Evolutionary conservation across 2,113 vertebrate genomes (phyloP), one percentile per base, ranked within the genome.

Genomic region (Protobothrops flavoviridis): DNA sequence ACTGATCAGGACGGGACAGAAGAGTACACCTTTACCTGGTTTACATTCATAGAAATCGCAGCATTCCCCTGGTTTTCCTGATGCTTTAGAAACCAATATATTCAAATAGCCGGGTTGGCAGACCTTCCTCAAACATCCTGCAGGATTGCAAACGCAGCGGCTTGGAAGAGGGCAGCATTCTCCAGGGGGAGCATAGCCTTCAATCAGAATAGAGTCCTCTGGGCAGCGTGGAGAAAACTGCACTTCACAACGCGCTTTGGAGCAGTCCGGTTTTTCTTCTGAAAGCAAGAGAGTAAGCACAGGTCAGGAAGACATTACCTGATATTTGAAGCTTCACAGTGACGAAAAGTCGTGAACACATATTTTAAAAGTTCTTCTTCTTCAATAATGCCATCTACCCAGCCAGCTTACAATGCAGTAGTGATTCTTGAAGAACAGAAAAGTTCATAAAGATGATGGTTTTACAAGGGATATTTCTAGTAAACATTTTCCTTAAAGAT

Each of bases 41-140:
- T 99, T 99, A 98, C 98, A 99, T 97, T 99, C 98, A 96, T 98
- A 99, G 91, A 98, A 98, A 97, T 99, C 98, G 95, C 98, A 99
- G 95, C 98, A 99, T 95, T 99, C 98, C 45, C 98, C 98, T 15
- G 98, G 98, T 92, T 98, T 99, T 96, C 98, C 98, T 86, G 98
- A 99, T 95, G 98, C 98, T 95, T 99, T 99, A 56, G 98, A 98
- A 94, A 99, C 98, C 88, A 99, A 95, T 92, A 99, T 99, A 96
- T 98, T 99, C 97, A 99, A 98, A 95, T 98, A 98, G 89, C 98
- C 98, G 2, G 98, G 98, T 1, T 98, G 98, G 97, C 98, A 99
- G 94, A 99, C 98, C 96, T 99, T 99, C 96, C 98, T 98, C 95
- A 99, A 96, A 95, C 98, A 99, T 91, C 98, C 98, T 56, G 98